Conservation (phyloP, 2,113 vertebrate species). For the Halcyon senegalensis region DNA sequence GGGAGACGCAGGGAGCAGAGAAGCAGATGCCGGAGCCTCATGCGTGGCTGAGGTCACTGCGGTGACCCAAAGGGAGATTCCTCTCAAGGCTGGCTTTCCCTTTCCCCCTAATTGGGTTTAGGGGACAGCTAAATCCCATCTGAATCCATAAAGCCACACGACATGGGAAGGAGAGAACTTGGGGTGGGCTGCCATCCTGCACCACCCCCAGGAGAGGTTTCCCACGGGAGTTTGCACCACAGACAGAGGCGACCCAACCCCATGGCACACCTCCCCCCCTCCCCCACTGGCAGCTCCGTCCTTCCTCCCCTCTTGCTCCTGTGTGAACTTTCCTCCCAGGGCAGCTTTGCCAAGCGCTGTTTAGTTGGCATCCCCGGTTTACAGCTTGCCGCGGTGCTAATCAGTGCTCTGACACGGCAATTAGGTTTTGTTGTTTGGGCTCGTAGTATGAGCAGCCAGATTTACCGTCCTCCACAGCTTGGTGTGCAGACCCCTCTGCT, state of each 20-base stretch:
- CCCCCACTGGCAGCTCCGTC: not conserved
- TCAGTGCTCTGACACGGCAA: not conserved
- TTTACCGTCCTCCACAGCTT: not conserved
- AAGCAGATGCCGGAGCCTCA: not conserved
- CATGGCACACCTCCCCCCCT: not conserved
- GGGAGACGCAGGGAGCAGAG: accelerated
- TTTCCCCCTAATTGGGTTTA: not conserved
- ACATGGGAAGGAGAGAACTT: not conserved
- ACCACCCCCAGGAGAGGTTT: not conserved
- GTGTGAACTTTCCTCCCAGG: not conserved
- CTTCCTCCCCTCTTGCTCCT: not conserved
- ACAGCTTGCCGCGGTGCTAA: not conserved
- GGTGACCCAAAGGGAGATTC: not conserved
- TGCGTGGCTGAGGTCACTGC: not conserved
- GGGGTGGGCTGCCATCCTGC: not conserved
- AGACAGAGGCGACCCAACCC: not conserved
- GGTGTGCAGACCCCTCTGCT: not conserved
- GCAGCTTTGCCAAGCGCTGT: not conserved
- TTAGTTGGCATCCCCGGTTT: not conserved
- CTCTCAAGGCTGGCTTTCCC: not conserved
- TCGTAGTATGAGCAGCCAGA: not conserved
- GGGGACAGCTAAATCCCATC: not conserved
- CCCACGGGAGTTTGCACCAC: not conserved
- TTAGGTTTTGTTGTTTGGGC: not conserved
- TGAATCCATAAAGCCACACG: accelerated